phyloP scores from a whole-genome alignment of 2,888 invertebrate genomes.

The Agonopterix arenella region DNA sequence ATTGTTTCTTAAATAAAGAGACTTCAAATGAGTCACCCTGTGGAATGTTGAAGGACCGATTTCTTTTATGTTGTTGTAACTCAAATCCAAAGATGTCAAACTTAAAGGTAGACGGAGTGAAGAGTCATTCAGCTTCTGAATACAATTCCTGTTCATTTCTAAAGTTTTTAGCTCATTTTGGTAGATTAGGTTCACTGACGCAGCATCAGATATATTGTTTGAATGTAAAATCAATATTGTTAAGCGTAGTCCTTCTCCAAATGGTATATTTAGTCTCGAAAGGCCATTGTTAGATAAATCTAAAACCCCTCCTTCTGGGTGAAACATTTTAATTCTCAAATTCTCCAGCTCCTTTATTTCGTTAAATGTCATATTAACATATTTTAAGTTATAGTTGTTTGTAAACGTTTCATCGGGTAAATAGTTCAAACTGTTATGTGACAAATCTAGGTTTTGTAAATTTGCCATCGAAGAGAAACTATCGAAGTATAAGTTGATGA shows the following conservation, averaged over 20 bases:
- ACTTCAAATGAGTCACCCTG: constrained; percentile 31
- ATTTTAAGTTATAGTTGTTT: constrained; percentile 40
- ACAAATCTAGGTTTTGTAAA: constrained; percentile 59
- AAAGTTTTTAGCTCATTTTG: constrained; percentile 39
- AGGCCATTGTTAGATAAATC: constrained; percentile 58
- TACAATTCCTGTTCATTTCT: constrained; percentile 47
- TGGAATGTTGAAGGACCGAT: constrained; percentile 51
- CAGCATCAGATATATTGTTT: constrained; percentile 47
- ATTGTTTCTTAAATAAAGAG: constrained; percentile 47
- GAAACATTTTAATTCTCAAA: constrained; percentile 45
- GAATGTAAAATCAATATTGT: constrained; percentile 37
- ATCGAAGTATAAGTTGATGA: constrained; percentile 36
- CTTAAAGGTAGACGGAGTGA: constrained; percentile 43
- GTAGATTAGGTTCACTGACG: constrained; percentile 34
- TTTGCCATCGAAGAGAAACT: constrained; percentile 49
- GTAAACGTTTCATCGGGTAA: constrained; percentile 46
- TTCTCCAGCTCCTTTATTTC: constrained; percentile 33
- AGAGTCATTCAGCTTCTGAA: constrained; percentile 31
- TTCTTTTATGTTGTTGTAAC: constrained; percentile 35
- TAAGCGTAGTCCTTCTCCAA: constrained; percentile 41
- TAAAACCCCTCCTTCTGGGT: constrained; percentile 48
- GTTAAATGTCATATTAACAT: constrained; percentile 53
- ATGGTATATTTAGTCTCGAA: constrained; percentile 35
- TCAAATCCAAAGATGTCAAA: constrained; percentile 37
- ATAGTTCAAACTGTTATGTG: constrained; percentile 41